Percentiles rank a stretch among this genome's conserved stretches.
phyloP scores from a whole-genome alignment of 2,888 invertebrate genomes.

The Auanema freiburgensis region DNA sequence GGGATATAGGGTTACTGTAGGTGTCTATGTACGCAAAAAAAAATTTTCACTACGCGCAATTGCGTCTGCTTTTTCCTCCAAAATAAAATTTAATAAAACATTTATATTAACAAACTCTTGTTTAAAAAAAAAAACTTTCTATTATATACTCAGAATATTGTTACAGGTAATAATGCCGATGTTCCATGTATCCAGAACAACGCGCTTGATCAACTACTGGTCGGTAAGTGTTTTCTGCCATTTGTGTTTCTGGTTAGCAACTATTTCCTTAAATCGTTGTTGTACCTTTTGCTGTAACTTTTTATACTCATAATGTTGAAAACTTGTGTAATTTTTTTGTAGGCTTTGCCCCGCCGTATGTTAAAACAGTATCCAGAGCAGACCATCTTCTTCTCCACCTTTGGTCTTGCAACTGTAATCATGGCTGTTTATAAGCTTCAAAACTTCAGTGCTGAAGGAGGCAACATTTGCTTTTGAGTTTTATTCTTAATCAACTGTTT shows the following conservation, averaged over 20 bases:
- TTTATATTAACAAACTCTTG: no score
- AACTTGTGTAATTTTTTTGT: conserved; percentile 5
- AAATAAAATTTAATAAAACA: no score
- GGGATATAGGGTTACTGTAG: no score
- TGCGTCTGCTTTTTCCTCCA: no score
- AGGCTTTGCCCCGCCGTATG: conserved; percentile 36
- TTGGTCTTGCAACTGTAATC: conserved; percentile 45
- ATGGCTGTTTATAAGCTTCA: conserved; percentile 36
- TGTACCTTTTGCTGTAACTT: neutral
- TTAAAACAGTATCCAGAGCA: conserved; percentile 50
- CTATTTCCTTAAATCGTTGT: neutral
- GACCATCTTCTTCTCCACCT: conserved; percentile 50
- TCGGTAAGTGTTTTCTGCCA: conserved; percentile 11
- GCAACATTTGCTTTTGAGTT: conserved; percentile 14
- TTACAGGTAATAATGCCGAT: conserved; percentile 22
- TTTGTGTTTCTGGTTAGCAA: neutral
- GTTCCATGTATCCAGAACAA: conserved; percentile 39
- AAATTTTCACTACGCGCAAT: no score
- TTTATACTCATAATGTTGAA: neutral
- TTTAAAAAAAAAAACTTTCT: no score
- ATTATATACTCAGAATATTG: no score
- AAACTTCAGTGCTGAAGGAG: conserved; percentile 29
- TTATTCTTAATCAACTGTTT: neutral
- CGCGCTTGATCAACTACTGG: conserved; percentile 43
- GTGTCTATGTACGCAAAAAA: no score